phyloP scores from a whole-genome alignment of 2,113 vertebrate genomes.

The Ammodytes marinus region DNA sequence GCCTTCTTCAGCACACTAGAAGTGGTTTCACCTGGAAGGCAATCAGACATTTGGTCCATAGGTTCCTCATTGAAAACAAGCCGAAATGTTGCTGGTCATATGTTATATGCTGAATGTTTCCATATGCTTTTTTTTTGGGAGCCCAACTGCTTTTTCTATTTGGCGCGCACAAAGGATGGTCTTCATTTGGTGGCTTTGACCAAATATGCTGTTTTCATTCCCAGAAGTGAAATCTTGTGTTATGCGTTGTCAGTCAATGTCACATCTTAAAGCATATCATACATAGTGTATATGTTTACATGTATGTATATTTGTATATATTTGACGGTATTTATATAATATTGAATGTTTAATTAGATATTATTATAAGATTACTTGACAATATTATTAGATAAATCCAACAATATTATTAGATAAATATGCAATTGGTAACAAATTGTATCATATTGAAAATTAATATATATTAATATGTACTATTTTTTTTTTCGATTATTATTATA shows the following conservation, averaged over 20 bases:
- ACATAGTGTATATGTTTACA: no score
- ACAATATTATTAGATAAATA: no score
- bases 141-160: background rate
- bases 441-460: no score
- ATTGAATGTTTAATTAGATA: no score
- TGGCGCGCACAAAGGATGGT: slow-evolving; percentile 12
- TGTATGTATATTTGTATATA: no score
- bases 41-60: slow-evolving; percentile 35
- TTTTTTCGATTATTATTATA: no score
- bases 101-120: slow-evolving; percentile 54
- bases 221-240: background rate
- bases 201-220: slow-evolving; percentile 14
- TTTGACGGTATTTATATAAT: no score
- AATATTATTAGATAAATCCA: no score
- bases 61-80: slow-evolving; percentile 40
- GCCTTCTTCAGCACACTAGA: slow-evolving; percentile 52
- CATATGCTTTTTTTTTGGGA: slow-evolving; percentile 58
- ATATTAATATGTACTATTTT: no score
- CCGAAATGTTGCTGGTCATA: slow-evolving; percentile 44
- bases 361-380: no score
- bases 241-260: background rate
- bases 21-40: slow-evolving; percentile 58
- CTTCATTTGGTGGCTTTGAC: slow-evolving; percentile 15
- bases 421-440: no score
- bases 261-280: slow-evolving; percentile 16